Evolutionary conservation across 2,113 vertebrate genomes (phyloP).

Genomic region (Cryptotis parvus): DNA sequence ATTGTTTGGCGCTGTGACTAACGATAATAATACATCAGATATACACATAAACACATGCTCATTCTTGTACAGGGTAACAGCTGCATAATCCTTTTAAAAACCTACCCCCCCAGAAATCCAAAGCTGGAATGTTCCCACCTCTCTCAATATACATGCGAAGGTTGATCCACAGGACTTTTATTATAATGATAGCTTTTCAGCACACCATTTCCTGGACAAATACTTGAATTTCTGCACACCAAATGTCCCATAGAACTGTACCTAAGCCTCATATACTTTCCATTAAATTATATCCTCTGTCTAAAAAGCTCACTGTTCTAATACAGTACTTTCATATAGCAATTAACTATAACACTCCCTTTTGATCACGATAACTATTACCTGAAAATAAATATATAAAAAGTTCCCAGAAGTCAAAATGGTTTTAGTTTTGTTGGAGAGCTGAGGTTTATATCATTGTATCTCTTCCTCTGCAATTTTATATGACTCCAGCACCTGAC

Average conservation of each 20-base stretch:
- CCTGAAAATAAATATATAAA: neutral
- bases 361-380: constrained; percentile 40
- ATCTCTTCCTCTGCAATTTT: constrained; percentile 53
- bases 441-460: neutral
- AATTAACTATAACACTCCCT: constrained; percentile 25
- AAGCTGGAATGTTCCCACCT: constrained; percentile 62
- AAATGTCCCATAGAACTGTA: constrained; percentile 55
- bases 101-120: constrained; percentile 59
- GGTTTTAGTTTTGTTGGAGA: constrained; percentile 12
- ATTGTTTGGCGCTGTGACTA: constrained; percentile 65
- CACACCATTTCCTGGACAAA: constrained; percentile 71
- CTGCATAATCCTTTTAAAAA: constrained; percentile 68
- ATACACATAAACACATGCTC: constrained; percentile 71
- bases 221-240: constrained; percentile 79
- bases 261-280: constrained; percentile 62
- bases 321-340: constrained; percentile 17
- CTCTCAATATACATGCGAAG: constrained; percentile 54
- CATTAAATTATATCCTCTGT: constrained; percentile 54
- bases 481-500: constrained; percentile 70
- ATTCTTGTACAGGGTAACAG: constrained; percentile 64
- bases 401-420: neutral
- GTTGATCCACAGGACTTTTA: constrained; percentile 60
- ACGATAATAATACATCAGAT: constrained; percentile 69
- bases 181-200: constrained; percentile 36
- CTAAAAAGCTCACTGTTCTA: constrained; percentile 37